Conservation (phyloP, 2,888 invertebrate genomes). For the Microctonus aethiopoides region DNA sequence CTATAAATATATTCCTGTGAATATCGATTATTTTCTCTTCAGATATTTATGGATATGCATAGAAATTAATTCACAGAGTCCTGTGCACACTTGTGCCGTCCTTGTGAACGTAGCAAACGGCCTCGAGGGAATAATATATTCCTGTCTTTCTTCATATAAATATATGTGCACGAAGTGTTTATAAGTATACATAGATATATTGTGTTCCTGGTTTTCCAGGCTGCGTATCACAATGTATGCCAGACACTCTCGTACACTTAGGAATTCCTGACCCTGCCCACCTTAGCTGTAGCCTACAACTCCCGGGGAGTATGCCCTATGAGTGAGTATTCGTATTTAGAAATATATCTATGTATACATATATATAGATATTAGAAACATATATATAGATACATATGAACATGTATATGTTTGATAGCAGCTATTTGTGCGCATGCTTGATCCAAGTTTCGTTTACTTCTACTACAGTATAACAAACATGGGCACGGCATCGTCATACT, state of each 20-base stretch:
- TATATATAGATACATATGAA: not conserved
- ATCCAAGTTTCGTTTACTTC: not conserved
- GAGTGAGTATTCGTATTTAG: slow-evolving; percentile 34
- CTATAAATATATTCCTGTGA: not conserved
- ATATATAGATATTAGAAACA: too few relatives aligned
- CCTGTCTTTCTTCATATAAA: not conserved
- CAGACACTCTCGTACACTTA: slow-evolving; percentile 55
- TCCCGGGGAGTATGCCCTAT: slow-evolving; percentile 14
- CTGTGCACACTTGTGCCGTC: slow-evolving; percentile 46
- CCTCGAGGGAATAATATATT: slow-evolving; percentile 50
- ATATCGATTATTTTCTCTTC: too few relatives aligned
- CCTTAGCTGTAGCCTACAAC: slow-evolving; percentile 34
- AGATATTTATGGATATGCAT: not conserved
- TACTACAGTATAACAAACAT: slow-evolving; percentile 24
- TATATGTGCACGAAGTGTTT: not conserved
- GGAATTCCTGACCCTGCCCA: slow-evolving; percentile 62
- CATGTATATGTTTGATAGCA: slow-evolving; percentile 8
- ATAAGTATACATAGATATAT: not conserved
- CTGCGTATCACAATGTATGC: slow-evolving; percentile 52
- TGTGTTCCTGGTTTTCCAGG: slow-evolving; percentile 52
- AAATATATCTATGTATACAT: not conserved
- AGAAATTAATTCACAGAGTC: slow-evolving; percentile 8
- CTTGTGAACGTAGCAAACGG: slow-evolving; percentile 58
- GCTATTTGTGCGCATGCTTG: slow-evolving; percentile 1
- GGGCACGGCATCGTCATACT: slow-evolving; percentile 43